phyloP scores from a whole-genome alignment of 35 echinoderm and acorn worm species.

The Eucidaris tribuloides region DNA sequence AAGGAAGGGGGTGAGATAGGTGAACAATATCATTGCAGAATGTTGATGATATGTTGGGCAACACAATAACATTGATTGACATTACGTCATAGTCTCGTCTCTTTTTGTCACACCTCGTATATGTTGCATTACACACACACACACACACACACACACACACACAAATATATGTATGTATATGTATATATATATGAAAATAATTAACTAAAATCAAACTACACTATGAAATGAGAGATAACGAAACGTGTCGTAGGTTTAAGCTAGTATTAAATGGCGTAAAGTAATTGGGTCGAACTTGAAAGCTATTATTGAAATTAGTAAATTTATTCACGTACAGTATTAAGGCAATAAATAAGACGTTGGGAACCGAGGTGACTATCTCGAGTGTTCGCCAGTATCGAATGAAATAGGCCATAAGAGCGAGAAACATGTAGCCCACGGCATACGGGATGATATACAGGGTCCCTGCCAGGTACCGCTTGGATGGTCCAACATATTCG shows the following conservation, averaged over 20 bases:
- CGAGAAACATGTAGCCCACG: conserved; percentile 61
- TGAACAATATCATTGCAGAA: too few relatives aligned
- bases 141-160: too few relatives aligned
- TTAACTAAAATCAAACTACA: neutral
- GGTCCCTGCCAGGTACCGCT: conserved; percentile 38
- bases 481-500: conserved; percentile 67
- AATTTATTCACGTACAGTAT: conserved; percentile 25
- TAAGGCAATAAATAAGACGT: conserved; percentile 13
- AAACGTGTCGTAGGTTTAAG: neutral
- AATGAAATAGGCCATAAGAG: conserved; percentile 61
- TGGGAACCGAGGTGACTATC: neutral
- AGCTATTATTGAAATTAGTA: neutral
- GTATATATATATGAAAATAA: too few relatives aligned
- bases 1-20: too few relatives aligned
- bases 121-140: too few relatives aligned
- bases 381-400: conserved; percentile 57
- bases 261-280: too few relatives aligned
- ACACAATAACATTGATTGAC: too few relatives aligned
- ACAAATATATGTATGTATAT: too few relatives aligned
- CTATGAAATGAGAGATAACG: neutral
- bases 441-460: conserved; percentile 11
- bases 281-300: too few relatives aligned
- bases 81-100: neutral
- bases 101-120: too few relatives aligned
- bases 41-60: too few relatives aligned